Evolutionary conservation across 2,797 vertebrate genomes (phyloP).

Genomic region (Remorina albescens): DNA sequence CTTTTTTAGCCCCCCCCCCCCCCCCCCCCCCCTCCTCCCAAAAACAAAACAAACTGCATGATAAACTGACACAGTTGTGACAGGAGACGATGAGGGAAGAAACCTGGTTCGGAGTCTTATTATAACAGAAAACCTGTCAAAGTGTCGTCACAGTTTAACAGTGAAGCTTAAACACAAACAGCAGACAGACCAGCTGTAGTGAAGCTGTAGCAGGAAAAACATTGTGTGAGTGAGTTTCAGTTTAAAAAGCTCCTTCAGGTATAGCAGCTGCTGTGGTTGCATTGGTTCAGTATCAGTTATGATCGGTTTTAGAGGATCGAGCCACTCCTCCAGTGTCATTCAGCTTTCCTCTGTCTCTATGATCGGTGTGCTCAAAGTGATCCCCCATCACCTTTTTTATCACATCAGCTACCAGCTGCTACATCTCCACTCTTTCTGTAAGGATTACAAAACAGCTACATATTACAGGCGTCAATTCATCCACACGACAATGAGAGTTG

Average conservation of each 20-base stretch:
- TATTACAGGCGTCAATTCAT: not conserved
- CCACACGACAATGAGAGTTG: not conserved
- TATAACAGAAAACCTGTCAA: constrained; percentile 77
- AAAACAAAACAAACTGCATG: constrained; percentile 45
- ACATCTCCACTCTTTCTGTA: not conserved
- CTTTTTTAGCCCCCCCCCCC: no score
- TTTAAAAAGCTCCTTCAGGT: not conserved
- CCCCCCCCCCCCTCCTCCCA: no score
- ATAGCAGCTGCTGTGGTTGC: not conserved
- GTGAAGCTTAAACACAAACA: constrained; percentile 68
- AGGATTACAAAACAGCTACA: not conserved
- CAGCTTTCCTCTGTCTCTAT: not conserved
- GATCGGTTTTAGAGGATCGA: not conserved
- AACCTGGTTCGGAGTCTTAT: constrained; percentile 73
- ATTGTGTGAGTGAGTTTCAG: not conserved
- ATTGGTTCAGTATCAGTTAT: not conserved
- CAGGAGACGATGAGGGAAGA: constrained; percentile 67
- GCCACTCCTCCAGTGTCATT: not conserved
- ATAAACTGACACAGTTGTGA: constrained; percentile 74
- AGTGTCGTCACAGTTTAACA: constrained; percentile 74
- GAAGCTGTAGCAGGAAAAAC: not conserved
- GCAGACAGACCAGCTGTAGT: constrained; percentile 53
- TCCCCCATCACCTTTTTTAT: not conserved
- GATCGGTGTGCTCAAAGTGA: not conserved
- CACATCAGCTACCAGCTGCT: not conserved